These are phyloP conservation scores for Nasonia longicornis DNA, from an alignment of 1,140 invertebrate species.

Conservation along the genomic window DNA sequence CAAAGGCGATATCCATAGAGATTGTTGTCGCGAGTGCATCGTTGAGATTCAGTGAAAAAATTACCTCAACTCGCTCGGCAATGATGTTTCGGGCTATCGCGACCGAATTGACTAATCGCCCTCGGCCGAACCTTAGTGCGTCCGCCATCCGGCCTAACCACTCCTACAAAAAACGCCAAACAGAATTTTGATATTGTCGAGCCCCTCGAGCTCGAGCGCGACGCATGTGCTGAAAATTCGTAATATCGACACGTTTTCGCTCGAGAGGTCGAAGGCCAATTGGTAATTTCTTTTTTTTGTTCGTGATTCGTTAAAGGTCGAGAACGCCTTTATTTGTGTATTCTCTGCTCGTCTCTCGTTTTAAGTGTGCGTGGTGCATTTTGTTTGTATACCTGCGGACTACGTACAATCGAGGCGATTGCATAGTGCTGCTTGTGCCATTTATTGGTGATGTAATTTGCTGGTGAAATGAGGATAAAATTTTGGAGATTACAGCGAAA, in stretches of 20 bases:
- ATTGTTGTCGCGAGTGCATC: not conserved
- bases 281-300: conserved; percentile 36
- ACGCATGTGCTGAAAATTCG: not conserved
- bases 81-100: conserved; percentile 64
- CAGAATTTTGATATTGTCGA: conserved; percentile 51
- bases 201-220: not conserved
- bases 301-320: conserved; percentile 4
- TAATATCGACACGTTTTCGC: not conserved
- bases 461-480: not conserved
- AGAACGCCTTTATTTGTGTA: not conserved
- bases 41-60: conserved; percentile 33
- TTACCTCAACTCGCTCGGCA: conserved; percentile 63
- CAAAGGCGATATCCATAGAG: not conserved
- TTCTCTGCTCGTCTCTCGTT: not conserved
- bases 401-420: not conserved
- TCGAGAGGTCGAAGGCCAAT: conserved; percentile 32
- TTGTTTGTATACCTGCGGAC: not conserved
- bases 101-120: conserved; percentile 64
- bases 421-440: not conserved
- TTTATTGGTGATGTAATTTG: not conserved
- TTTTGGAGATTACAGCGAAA: not conserved
- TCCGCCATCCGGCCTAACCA: conserved; percentile 61
- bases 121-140: conserved; percentile 62
- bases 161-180: conserved; percentile 64
- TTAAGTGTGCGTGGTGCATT: not conserved